Conservation (phyloP, 1,140 invertebrate species). For the Tetramorium parvispinum region DNA sequence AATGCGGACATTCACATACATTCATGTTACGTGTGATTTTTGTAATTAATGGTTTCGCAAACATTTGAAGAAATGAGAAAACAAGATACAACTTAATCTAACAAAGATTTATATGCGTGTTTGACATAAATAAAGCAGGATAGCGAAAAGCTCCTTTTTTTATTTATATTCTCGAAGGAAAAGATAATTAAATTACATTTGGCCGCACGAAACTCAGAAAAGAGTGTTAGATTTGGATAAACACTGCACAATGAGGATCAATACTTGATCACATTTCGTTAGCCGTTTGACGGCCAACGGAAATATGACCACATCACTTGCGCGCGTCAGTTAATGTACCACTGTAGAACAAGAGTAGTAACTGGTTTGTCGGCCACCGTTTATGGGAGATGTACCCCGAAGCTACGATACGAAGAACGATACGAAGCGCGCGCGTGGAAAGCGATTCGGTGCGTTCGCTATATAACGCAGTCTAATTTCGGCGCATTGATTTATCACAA, state of each 20-base stretch:
- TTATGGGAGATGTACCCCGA: slow-evolving; percentile 56
- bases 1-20: neutral
- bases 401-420: slow-evolving; percentile 62
- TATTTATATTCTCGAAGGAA: neutral
- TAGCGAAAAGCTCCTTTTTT: neutral
- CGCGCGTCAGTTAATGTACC: slow-evolving; percentile 32
- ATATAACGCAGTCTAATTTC: slow-evolving; percentile 70
- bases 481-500: neutral
- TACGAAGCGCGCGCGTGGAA: slow-evolving; percentile 63
- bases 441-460: slow-evolving; percentile 64
- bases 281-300: neutral
- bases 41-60: neutral
- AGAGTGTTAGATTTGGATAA: too few species aligned
- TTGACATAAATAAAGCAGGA: neutral
- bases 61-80: neutral
- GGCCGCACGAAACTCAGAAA: neutral
- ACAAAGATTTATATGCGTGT: neutral
- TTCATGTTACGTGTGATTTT: neutral
- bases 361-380: slow-evolving; percentile 67
- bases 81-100: neutral
- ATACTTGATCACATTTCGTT: neutral
- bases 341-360: slow-evolving; percentile 47
- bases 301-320: slow-evolving; percentile 33
- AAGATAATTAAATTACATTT: neutral
- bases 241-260: neutral